Evolutionary conservation across 2,888 invertebrate genomes (phyloP), one percentile per base, ranked within the genome.

Genomic region (Leptothorax acervorum): DNA sequence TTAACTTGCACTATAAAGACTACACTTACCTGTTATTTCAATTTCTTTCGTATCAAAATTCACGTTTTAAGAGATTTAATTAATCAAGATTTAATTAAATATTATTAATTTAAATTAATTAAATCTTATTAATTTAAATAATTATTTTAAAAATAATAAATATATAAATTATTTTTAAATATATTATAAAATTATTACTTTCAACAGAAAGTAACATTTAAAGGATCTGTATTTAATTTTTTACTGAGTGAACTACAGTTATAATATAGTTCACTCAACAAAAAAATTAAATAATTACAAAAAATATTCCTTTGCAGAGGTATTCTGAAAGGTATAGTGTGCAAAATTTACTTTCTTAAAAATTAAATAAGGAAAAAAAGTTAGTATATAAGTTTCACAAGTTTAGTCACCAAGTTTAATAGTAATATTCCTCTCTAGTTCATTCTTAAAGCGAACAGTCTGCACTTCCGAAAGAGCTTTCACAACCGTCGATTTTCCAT

Each of bases 371-470:
- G 15, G 9, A 55, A 45, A 53, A n/a, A 48, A 31, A 82, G 18
- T 23, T 18, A 60, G 65, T 51, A 78, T n/a, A 55, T 68, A n/a
- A n/a, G n/a, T n/a, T n/a, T n/a, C n/a, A 18, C 35, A 39, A 42
- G 15, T 53, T 11, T 88, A 96, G 97, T 96, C 95, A 98, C 99
- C 99, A 95, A 99, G 96, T 96, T 99, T 99, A 95, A 99, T 99
- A 76, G 99, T 99, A 95, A 99, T 99, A 95, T 99, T 99, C 93
- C 99, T 97, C 95, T 99, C 99, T 92, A 99, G 95, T 95, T 99
- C 99, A 96, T 99, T 99, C 95, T 99, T 99, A 95, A 99, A 99
- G 95, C 99, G 97, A 92, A 99, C 99, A 96, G 99, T 99, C 95
- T 99, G 98, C 84, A 99, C 99, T 87, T 99, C 99, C 70, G 99